Percentiles rank a stretch among this genome's conserved stretches.
Evolutionary conservation across 2,797 vertebrate genomes (phyloP).

Genomic region (Sebastes taczanowskii): DNA sequence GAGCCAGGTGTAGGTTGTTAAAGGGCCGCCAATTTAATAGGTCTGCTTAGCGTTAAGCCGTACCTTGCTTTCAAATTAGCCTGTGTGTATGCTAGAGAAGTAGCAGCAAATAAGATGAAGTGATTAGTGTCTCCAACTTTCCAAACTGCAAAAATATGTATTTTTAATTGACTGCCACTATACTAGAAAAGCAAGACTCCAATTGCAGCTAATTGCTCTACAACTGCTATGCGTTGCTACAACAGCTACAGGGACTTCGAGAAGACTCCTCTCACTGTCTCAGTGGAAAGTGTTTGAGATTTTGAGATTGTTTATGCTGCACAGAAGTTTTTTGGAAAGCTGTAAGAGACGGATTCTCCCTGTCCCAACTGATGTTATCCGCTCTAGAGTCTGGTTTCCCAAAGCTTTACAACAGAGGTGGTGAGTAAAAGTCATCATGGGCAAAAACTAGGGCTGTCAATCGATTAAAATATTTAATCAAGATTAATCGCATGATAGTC

Average conservation of each 20-base stretch:
- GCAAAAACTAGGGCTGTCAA: too few species aligned
- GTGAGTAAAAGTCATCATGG: not conserved
- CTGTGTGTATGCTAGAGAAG: not conserved
- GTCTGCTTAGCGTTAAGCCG: not conserved
- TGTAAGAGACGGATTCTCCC: not conserved
- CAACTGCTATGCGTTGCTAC: not conserved
- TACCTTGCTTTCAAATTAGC: not conserved
- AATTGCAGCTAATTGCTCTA: not conserved
- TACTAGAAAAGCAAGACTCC: not conserved
- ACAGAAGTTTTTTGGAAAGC: not conserved
- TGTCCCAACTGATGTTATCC: not conserved
- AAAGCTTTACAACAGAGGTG: not conserved
- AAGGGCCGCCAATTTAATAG: too few species aligned
- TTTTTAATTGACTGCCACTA: not conserved
- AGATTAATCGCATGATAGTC: too few species aligned
- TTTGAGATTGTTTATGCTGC: not conserved
- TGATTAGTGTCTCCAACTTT: not conserved
- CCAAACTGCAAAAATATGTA: not conserved
- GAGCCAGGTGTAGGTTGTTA: accelerated
- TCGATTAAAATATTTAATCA: too few species aligned
- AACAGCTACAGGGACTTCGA: not conserved
- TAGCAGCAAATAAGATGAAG: not conserved
- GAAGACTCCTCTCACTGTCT: not conserved
- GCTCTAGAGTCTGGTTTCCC: not conserved
- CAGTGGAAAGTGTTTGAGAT: too few species aligned